These are phyloP conservation scores for Troglohyphantes excavatus DNA, from an alignment of 2,888 invertebrate genomes.

Conservation along the genomic window DNA sequence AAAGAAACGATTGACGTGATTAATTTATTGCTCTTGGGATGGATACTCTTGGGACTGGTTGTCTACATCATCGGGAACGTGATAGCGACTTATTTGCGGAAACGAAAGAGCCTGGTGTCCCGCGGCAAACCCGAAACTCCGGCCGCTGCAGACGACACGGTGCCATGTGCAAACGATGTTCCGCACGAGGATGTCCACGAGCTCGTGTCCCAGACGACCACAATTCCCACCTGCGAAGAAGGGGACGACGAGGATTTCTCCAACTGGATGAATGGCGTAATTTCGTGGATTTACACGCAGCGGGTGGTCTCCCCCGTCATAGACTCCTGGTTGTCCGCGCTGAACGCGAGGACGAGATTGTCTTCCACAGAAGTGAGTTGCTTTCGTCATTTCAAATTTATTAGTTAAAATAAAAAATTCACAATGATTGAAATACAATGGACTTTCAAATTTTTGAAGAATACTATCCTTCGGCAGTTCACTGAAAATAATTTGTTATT, in stretches of 20 bases:
- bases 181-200: background rate
- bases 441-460: no score
- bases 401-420: no score
- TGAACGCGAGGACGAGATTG: constrained; percentile 67
- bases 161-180: constrained; percentile 50
- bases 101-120: constrained; percentile 30
- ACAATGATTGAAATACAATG: no score
- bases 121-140: constrained; percentile 34
- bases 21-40: constrained; percentile 74
- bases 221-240: constrained; percentile 42
- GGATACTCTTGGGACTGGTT: constrained; percentile 73
- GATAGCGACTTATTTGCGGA: constrained; percentile 68
- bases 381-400: no score
- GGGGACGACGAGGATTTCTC: constrained; percentile 56
- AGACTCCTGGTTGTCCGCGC: constrained; percentile 61
- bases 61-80: constrained; percentile 72
- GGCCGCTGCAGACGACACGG: constrained; percentile 37
- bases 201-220: background rate
- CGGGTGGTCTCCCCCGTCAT: constrained; percentile 64
- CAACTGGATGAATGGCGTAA: constrained; percentile 66
- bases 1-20: constrained; percentile 74
- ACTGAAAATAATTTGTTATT: no score
- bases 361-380: constrained; percentile 67
- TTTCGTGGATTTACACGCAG: constrained; percentile 65
- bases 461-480: no score